These are phyloP conservation scores for Thunnus albacares DNA, from an alignment of 2,797 vertebrate species.

Conservation along the genomic window DNA sequence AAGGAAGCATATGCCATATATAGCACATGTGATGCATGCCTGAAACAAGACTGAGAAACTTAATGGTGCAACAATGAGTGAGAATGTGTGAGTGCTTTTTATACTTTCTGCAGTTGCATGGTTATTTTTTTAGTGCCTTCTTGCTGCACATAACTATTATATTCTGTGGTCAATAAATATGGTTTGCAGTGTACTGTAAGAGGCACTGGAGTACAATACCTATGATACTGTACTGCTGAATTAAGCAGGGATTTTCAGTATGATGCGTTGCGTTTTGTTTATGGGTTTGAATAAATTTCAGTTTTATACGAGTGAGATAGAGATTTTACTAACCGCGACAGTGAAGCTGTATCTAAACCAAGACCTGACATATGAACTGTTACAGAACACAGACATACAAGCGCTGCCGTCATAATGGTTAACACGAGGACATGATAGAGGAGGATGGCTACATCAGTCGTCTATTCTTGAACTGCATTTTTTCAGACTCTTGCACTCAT, in stretches of 20 bases:
- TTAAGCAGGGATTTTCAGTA: slow-evolving; percentile 6
- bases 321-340: not conserved
- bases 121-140: slow-evolving; percentile 30
- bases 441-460: not conserved
- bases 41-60: slow-evolving; percentile 50
- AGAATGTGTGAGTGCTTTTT: slow-evolving; percentile 17
- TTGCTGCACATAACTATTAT: slow-evolving; percentile 8
- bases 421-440: not conserved
- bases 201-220: slow-evolving; percentile 14
- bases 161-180: slow-evolving; percentile 25
- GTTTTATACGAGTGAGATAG: slow-evolving; percentile 10
- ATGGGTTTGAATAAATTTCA: slow-evolving; percentile 10
- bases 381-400: slow-evolving; percentile 1
- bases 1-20: slow-evolving; percentile 48
- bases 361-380: slow-evolving; percentile 13
- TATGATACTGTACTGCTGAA: not conserved
- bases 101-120: slow-evolving; percentile 15
- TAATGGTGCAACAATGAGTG: slow-evolving; percentile 30
- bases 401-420: not conserved
- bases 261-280: slow-evolving; percentile 16
- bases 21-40: slow-evolving; percentile 55
- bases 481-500: slow-evolving; percentile 29
- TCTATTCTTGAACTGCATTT: slow-evolving; percentile 35
- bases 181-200: slow-evolving; percentile 11
- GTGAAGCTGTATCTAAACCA: slow-evolving; percentile 1